phyloP scores from a whole-genome alignment of 2,888 invertebrate species.

The Tridacna gigas region DNA sequence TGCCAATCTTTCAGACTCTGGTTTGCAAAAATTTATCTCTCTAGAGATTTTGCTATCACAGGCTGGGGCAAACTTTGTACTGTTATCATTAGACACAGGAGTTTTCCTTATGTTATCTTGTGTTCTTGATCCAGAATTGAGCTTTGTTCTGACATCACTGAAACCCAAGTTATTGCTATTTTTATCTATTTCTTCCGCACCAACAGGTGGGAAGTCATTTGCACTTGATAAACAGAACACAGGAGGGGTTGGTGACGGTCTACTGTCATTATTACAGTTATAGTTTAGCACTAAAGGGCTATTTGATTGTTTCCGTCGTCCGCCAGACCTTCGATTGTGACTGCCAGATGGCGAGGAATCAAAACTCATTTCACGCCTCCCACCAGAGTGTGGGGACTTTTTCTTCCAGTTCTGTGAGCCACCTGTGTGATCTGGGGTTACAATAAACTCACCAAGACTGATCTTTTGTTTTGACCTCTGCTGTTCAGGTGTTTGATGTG shows the following conservation, averaged over 20 bases:
- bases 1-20: constrained; percentile 28
- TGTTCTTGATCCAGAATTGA: not conserved
- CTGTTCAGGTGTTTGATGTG: constrained; percentile 60
- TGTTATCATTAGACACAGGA: not conserved
- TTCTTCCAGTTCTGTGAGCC: constrained; percentile 63
- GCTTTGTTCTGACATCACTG: not conserved
- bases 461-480: constrained; percentile 72
- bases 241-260: constrained; percentile 49
- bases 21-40: constrained; percentile 63
- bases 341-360: constrained; percentile 66
- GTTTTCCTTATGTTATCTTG: constrained; percentile 1
- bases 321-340: constrained; percentile 58
- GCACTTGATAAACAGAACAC: constrained; percentile 72
- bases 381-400: constrained; percentile 70
- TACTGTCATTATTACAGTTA: constrained; percentile 12
- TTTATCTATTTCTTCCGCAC: constrained; percentile 24
- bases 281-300: constrained; percentile 58
- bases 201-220: constrained; percentile 77
- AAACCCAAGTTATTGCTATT: not conserved
- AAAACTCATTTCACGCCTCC: constrained; percentile 48
- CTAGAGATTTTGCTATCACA: constrained; percentile 58
- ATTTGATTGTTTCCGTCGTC: constrained; percentile 54
- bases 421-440: constrained; percentile 68
- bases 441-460: constrained; percentile 77
- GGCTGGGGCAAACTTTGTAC: not conserved